Base-by-base conservation (phyloP, 2,888 invertebrate species). In the Unio delphinus region DNA sequence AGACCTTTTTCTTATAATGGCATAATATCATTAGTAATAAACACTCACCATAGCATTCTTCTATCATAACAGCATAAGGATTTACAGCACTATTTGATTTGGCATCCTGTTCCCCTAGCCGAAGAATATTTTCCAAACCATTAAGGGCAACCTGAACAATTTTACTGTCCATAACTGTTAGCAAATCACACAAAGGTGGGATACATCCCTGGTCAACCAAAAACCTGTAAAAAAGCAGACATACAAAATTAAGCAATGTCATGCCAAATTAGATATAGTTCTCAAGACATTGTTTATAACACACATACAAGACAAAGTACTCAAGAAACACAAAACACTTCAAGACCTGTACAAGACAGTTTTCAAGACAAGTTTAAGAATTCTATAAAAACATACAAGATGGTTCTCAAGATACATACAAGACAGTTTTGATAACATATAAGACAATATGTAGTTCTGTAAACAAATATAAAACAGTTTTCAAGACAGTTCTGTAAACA, bases 61-160 rank as follows among this genome's bases (percentile, higher is more conserved):
- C 98, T 75, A 98, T 94, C 69, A 95, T 92, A 67, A 96, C 95
- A 57, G 97, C 95, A 88, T 96, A 98, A 0, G 95, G 95, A 91
- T 99, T 98, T 66, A 95, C 93, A 23, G 85, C 86, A 73, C 78
- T 81, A 74, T 94, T 93, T 30, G 87, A 83, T 77, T 91, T 91
- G 20, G 93, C 92, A 82, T 95, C 94, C 86, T 95, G 94, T 88
- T 97, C 96, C 15, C 98, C 98, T 8, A 97, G 93, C 89, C 95
- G 94, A 69, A 98, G 91, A 84, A 98, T 97, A 91, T 98, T 98
- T 88, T 98, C 98, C 75, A 99, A 92, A 30, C 98, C 98, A 89
- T 96, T 98, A 57, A 99, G 92, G 34, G 98, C 98, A 64, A 98
- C 98, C 75, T 87, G 97, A 54, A 98, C 95, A 64, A 98, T 97